These are phyloP conservation scores for Meloe dianella DNA, from an alignment of 2,888 invertebrate genomes.

Conservation along the genomic window DNA sequence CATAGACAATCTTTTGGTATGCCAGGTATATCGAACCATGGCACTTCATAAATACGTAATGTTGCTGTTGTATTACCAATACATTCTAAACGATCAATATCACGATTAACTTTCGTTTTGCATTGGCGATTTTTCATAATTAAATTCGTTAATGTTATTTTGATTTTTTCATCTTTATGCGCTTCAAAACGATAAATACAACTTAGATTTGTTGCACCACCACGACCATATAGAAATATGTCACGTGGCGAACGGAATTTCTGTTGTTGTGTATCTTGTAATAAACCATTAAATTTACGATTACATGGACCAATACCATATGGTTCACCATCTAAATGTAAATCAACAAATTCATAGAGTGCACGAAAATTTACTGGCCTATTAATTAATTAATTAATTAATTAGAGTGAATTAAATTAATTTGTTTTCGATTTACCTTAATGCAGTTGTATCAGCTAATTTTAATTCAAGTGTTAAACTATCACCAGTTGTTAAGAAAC, in stretches of 20 bases:
- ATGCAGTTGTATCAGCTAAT: slow-evolving; percentile 81
- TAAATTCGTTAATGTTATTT: slow-evolving; percentile 77
- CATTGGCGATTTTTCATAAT: slow-evolving; percentile 63
- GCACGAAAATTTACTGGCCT: slow-evolving; percentile 86
- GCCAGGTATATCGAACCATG: slow-evolving; percentile 74
- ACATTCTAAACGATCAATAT: slow-evolving; percentile 74
- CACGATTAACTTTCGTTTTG: slow-evolving; percentile 66
- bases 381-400: slow-evolving; percentile 38
- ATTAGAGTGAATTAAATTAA: neutral
- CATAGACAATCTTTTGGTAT: slow-evolving; percentile 82
- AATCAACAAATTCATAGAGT: slow-evolving; percentile 86
- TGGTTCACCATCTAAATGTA: slow-evolving; percentile 83
- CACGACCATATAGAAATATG: slow-evolving; percentile 85
- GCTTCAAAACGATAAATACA: slow-evolving; percentile 90
- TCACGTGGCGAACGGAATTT: slow-evolving; percentile 82
- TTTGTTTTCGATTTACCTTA: slow-evolving; percentile 69
- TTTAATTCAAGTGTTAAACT: slow-evolving; percentile 80
- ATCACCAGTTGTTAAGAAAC: slow-evolving; percentile 82
- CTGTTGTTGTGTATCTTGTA: slow-evolving; percentile 69
- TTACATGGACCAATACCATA: slow-evolving; percentile 78
- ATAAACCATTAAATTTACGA: slow-evolving; percentile 73
- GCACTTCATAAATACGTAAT: slow-evolving; percentile 76
- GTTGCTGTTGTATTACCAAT: slow-evolving; percentile 73
- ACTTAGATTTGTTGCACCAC: slow-evolving; percentile 79
- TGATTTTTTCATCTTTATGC: slow-evolving; percentile 79